These are phyloP conservation scores for Pteria penguin DNA, from an alignment of 2,888 invertebrate genomes.

Conservation along the genomic window DNA sequence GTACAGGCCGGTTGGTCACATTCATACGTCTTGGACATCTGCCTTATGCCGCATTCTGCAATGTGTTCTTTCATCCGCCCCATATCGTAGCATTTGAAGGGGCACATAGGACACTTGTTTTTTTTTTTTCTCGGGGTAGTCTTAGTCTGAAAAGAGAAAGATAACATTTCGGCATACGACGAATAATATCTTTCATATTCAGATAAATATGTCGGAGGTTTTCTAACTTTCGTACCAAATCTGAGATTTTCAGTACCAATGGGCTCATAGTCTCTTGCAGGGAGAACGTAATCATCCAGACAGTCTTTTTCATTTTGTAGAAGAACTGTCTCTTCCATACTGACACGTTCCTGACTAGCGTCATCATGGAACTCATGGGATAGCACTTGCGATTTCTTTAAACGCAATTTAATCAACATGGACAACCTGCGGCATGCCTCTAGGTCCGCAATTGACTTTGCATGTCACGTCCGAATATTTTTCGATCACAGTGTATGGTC, in stretches of 20 bases:
- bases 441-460: slow-evolving; percentile 11
- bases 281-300: neutral
- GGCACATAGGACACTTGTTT: slow-evolving; percentile 15
- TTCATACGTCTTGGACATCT: neutral
- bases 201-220: neutral
- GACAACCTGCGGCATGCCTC: neutral
- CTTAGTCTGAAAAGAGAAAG: slow-evolving; percentile 6
- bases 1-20: neutral
- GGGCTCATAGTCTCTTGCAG: neutral
- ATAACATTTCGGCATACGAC: neutral
- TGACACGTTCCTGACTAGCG: neutral
- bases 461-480: no score
- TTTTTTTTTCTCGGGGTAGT: slow-evolving; percentile 1
- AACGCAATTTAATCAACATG: slow-evolving; percentile 2
- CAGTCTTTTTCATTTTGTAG: no score
- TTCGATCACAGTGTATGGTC: slow-evolving; percentile 1
- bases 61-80: slow-evolving; percentile 6
- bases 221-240: neutral
- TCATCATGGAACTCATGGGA: neutral
- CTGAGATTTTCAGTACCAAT: neutral
- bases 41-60: neutral
- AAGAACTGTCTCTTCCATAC: neutral
- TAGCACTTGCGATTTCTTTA: neutral
- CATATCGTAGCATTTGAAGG: neutral
- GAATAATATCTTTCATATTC: neutral